Evolutionary conservation across 2,797 vertebrate species (phyloP).

Genomic region (Coracias cyanogaster): DNA sequence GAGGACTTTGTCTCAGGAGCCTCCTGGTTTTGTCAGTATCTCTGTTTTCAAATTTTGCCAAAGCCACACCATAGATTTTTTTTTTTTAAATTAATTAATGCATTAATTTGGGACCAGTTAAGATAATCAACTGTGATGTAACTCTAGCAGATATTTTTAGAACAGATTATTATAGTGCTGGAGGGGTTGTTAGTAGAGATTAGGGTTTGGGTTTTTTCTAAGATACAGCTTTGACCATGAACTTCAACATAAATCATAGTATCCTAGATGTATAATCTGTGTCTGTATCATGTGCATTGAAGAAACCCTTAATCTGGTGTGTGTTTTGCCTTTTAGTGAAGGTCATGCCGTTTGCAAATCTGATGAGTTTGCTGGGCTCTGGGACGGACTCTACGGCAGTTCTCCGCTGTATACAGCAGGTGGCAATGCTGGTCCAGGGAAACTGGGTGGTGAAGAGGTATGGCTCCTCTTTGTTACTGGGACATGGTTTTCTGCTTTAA

Average conservation of each 20-base stretch:
- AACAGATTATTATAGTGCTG: background rate
- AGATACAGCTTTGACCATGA: background rate
- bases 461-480: background rate
- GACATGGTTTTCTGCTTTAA: background rate
- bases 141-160: background rate
- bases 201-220: background rate
- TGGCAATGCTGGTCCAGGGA: conserved; percentile 97
- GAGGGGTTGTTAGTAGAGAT: accelerated
- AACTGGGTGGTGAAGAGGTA: conserved; percentile 99
- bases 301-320: background rate
- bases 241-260: background rate
- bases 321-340: conserved; percentile 84
- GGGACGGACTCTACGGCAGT: conserved; percentile 91
- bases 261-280: background rate
- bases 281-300: background rate
- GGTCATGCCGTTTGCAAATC: conserved; percentile 94
- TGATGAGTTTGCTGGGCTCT: conserved; percentile 93
- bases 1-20: background rate
- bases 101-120: background rate
- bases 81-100: background rate
- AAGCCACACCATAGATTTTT: background rate
- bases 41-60: background rate
- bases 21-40: background rate
- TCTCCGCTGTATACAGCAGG: conserved; percentile 97
- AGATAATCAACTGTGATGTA: background rate